Evolutionary conservation across 2,113 vertebrate genomes (phyloP), one percentile per base, ranked within the genome.

Genomic region (Sorex fumeus): DNA sequence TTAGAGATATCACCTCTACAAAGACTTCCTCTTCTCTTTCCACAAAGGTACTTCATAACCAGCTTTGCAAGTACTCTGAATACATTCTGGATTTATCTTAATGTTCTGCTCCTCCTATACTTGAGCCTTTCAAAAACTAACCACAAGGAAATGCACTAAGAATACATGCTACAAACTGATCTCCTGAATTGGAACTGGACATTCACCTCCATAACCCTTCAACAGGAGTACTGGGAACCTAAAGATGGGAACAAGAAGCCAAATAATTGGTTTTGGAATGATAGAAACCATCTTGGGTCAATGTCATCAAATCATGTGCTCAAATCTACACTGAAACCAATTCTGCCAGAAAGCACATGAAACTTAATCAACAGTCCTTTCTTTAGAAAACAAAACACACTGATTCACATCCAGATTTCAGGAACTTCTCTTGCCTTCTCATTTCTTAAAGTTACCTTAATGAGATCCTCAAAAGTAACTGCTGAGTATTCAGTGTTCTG

Each of bases 301-400:
- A 7, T 30, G 12, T n/a, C 67, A 78, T 78, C 64, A 78, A 83
- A 72, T 84, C 88, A 78, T 43, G 62, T 64, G 84, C 53, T 71
- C 64, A 83, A 87, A 94, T 11, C 64, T 69, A 50, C 19, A 62
- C 12, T 72, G 32, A 9, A 78, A 57, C 19, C 23, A 60, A 60
- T 72, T 57, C 53, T 91, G 78, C 53, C 64, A 64, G 50, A 83
- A 84, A 83, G n/a, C 88, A 71, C 28, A 78, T 25, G 71, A 64
- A 83, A 87, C n/a, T 83, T 43, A 80, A 91, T 67, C 43, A 57
- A 60, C 2, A 70, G 47, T 47, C 64, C 74, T 87, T 80, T 80
- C 57, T 86, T 72, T 79, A 45, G 28, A 72, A 72, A 91, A 71
- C 25, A 70, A 76, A 74, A n/a, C 18, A 43, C 40, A 70, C n/a